Percentiles rank a stretch among this genome's conserved stretches.
Evolutionary conservation across 2,888 invertebrate genomes (phyloP).

Genomic region (Synergus japonicus): DNA sequence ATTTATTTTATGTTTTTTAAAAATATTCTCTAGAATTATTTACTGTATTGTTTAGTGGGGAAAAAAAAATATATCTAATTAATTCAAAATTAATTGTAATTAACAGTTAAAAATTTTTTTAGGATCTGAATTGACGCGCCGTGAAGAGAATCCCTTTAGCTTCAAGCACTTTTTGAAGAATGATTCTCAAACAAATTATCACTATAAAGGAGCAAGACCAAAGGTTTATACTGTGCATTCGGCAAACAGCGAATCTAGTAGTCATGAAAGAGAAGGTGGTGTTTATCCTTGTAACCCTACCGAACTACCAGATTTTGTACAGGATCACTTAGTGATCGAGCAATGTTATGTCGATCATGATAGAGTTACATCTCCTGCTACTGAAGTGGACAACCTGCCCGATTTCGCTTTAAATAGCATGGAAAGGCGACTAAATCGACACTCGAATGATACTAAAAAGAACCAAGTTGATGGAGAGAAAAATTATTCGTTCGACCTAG

Average conservation of each 20-base stretch:
- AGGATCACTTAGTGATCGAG: conserved; percentile 91
- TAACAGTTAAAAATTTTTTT: conserved; percentile 68
- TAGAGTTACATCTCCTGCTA: conserved; percentile 76
- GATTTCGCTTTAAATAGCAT: conserved; percentile 82
- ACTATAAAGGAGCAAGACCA: conserved; percentile 87
- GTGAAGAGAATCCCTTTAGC: conserved; percentile 89
- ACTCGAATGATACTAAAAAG: conserved; percentile 53
- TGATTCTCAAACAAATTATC: conserved; percentile 82
- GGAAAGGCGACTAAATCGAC: conserved; percentile 60
- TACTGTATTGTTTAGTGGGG: neutral
- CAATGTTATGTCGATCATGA: conserved; percentile 82
- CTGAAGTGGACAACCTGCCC: conserved; percentile 84
- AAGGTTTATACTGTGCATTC: conserved; percentile 81
- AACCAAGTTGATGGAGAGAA: conserved; percentile 45
- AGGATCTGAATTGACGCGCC: conserved; percentile 78
- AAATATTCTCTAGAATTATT: neutral
- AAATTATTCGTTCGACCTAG: conserved; percentile 67
- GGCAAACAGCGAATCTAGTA: conserved; percentile 78
- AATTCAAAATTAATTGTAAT: neutral
- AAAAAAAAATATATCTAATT: too few species aligned
- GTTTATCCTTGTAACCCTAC: conserved; percentile 80
- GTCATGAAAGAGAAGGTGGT: conserved; percentile 79
- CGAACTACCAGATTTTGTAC: conserved; percentile 91
- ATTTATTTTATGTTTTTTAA: neutral
- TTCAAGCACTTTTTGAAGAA: conserved; percentile 91